Conservation (phyloP, 2,113 vertebrate species). For the Sebastes fasciatus region DNA sequence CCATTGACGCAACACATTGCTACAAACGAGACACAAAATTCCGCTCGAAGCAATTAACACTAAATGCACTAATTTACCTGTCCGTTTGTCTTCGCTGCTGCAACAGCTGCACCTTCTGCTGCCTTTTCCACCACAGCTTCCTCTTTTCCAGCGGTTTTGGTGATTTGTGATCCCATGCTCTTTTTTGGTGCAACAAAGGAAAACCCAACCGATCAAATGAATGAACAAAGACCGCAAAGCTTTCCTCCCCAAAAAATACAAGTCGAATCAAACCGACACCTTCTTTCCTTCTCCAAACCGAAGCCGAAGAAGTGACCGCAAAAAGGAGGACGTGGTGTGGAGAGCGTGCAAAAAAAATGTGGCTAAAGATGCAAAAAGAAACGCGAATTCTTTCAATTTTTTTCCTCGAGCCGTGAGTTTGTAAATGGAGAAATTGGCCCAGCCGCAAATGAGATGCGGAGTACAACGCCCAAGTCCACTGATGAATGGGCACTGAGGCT, state of each 20-base stretch:
- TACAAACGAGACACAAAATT: constrained; percentile 44
- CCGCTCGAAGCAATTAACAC: constrained; percentile 42
- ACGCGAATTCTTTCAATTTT: constrained; percentile 63
- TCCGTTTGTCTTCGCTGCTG: constrained; percentile 92
- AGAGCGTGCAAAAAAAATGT: constrained; percentile 82
- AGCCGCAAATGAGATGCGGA: constrained; percentile 99
- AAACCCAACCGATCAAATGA: constrained; percentile 92
- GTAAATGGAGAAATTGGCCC: constrained; percentile 98
- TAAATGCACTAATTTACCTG: constrained; percentile 86
- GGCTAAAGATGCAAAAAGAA: constrained; percentile 57
- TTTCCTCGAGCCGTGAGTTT: constrained; percentile 78
- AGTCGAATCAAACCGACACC: constrained; percentile 65
- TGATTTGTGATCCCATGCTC: constrained; percentile 98
- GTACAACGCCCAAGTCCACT: constrained; percentile 98
- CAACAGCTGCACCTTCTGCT: constrained; percentile 91
- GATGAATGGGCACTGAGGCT: constrained; percentile 94
- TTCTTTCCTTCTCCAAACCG: constrained; percentile 80
- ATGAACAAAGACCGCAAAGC: constrained; percentile 95
- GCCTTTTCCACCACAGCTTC: constrained; percentile 92
- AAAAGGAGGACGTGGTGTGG: constrained; percentile 28
- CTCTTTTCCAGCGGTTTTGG: constrained; percentile 96
- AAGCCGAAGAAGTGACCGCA: constrained; percentile 80
- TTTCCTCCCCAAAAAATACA: constrained; percentile 65
- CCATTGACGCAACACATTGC: constrained; percentile 75
- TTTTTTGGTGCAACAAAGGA: constrained; percentile 94